Conservation (phyloP, 2,797 vertebrate species). For the Phyllotis vaccarum region DNA sequence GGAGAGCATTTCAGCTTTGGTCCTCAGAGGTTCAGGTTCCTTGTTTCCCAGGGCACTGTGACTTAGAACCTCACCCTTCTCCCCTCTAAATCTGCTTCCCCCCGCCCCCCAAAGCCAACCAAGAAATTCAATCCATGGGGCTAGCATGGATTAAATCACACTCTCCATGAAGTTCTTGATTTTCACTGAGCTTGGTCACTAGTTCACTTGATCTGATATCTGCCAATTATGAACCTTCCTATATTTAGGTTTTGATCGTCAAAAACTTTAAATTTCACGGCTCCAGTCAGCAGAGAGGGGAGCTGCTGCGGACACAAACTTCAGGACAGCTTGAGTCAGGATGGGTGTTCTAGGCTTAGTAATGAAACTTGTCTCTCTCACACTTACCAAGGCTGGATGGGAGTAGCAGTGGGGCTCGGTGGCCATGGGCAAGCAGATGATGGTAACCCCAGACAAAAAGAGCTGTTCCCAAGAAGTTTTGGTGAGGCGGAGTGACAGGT, state of each 20-base stretch:
- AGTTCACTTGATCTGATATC: neutral
- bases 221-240: neutral
- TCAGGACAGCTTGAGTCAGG: neutral
- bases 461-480: neutral
- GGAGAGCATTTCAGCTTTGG: neutral
- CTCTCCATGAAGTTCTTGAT: neutral
- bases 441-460: neutral
- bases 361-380: neutral
- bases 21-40: neutral
- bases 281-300: neutral
- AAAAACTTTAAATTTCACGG: constrained; percentile 17
- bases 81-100: neutral
- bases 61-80: rapidly evolving
- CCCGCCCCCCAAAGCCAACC: neutral
- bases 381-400: neutral
- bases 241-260: neutral
- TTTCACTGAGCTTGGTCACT: neutral
- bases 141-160: neutral
- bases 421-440: neutral
- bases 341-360: neutral
- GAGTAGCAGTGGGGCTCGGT: neutral
- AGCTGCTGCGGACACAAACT: neutral
- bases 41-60: neutral
- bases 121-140: neutral
- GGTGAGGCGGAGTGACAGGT: neutral